Conservation (phyloP, 2,113 vertebrate genomes). For the Sisor rabdophorus region DNA sequence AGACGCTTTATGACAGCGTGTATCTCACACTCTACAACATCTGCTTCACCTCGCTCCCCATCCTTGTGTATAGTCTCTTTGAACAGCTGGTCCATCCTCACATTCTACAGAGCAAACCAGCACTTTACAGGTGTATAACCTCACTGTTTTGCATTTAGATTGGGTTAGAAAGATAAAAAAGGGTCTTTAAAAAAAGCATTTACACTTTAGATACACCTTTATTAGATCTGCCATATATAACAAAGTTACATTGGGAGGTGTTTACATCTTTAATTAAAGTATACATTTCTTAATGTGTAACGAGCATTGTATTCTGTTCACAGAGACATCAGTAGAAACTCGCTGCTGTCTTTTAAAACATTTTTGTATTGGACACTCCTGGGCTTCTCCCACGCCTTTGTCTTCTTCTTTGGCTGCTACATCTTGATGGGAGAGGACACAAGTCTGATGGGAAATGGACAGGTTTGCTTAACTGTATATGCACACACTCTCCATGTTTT, state of each 20-base stretch:
- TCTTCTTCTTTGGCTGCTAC: constrained; percentile 96
- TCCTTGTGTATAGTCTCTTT: constrained; percentile 96
- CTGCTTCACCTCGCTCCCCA: constrained; percentile 98
- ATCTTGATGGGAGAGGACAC: constrained; percentile 91
- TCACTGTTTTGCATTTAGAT: not conserved
- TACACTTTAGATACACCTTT: not conserved
- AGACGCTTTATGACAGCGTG: constrained; percentile 98
- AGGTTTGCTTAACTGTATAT: constrained; percentile 70
- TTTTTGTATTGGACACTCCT: constrained; percentile 96
- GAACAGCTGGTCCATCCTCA: constrained; percentile 95
- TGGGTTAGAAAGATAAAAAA: not conserved
- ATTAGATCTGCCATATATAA: not conserved
- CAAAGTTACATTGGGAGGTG: no score
- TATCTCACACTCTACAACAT: constrained; percentile 99
- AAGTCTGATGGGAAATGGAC: constrained; percentile 90
- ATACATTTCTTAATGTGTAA: not conserved
- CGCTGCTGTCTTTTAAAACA: constrained; percentile 83
- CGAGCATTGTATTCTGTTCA: constrained; percentile 33
- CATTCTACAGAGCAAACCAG: constrained; percentile 86
- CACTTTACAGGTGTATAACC: constrained; percentile 83
- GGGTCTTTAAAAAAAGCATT: no score
- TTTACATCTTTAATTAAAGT: not conserved
- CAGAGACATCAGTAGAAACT: constrained; percentile 97
- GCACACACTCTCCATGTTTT: not conserved
- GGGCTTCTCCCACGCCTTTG: constrained; percentile 92